Base-by-base conservation (phyloP, 2,888 invertebrate genomes). In the Malthinus seriepunctatus region DNA sequence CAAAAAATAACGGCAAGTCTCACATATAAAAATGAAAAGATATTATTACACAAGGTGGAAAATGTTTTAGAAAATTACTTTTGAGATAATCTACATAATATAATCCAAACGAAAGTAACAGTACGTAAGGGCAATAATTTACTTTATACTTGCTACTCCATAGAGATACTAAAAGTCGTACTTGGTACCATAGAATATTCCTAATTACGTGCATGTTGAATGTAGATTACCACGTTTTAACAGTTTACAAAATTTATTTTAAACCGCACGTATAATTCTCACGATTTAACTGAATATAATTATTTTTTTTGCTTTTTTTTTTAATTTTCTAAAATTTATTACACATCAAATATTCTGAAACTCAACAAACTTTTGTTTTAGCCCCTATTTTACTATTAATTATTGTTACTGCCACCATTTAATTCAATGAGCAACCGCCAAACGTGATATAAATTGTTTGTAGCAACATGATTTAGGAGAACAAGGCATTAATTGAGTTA, bases 161-260 rank as follows among this genome's bases (percentile, higher is more conserved):
- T 42, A 23, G 15, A 42, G 39, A 42, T 15, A 42, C 39, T 10
- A n/a, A 45, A 45, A 45, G 45, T 52, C 15, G 52, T 45, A 44
- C 52, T 52, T 11, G 52, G 52, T 32, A 52, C 52, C 23, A 34
- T 23, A 23, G 32, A 35, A n/a, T 48, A 14, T 33, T 10, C 10
- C 23, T 52, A 45, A 52, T 52, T 52, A 52, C 8, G 34, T 52
- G 52, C 52, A 52, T 52, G 52, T 52, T 33, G 34, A 45, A 12
- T 35, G 34, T 31, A 52, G 35, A 52, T 52, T 52, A 45, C 45
- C 49, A 42, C 39, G 39, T 42, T 42, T 15, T 15, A 15, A n/a
- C 39, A 23, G 23, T 42, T 42, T 42, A 9, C n/a, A 23, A 5
- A n/a, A 42, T n/a, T 42, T 42, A 42, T 42, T 42, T 42, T 42